These are phyloP conservation scores for Lycopodina hypogea DNA, from an alignment of 37 sponge, comb jelly and placozoan species.

Conservation along the genomic window DNA sequence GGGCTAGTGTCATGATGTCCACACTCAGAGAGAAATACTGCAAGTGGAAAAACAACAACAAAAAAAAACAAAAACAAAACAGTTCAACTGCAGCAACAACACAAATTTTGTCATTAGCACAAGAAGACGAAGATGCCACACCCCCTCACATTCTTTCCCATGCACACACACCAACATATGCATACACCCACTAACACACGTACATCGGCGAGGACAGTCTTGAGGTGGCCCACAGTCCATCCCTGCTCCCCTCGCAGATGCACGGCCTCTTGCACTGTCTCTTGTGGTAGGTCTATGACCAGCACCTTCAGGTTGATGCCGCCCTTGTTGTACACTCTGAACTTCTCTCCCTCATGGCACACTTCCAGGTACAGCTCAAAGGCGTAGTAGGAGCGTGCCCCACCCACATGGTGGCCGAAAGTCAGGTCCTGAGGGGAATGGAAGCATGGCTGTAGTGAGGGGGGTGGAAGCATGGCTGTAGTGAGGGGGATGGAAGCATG, in stretches of 20 bases:
- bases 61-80: no score
- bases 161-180: neutral
- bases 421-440: constrained; percentile 50
- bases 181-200: neutral
- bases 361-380: constrained; percentile 85
- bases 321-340: constrained; percentile 67
- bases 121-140: no score
- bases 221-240: constrained; percentile 65
- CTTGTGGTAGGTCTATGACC: constrained; percentile 52
- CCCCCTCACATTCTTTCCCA: no score
- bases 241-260: constrained; percentile 55
- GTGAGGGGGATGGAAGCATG: no score
- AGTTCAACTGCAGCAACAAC: no score
- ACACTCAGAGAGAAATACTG: constrained; percentile 19
- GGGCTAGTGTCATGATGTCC: constrained; percentile 35
- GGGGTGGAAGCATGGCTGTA: no score
- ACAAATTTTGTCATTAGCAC: no score
- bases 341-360: constrained; percentile 52
- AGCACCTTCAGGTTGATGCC: constrained; percentile 69
- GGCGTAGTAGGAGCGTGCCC: constrained; percentile 62
- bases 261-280: constrained; percentile 26
- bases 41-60: neutral
- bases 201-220: constrained; percentile 36
- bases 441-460: no score
- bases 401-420: constrained; percentile 73